Conservation (phyloP, 1,140 invertebrate genomes). For the Xylocopa sonorina region DNA sequence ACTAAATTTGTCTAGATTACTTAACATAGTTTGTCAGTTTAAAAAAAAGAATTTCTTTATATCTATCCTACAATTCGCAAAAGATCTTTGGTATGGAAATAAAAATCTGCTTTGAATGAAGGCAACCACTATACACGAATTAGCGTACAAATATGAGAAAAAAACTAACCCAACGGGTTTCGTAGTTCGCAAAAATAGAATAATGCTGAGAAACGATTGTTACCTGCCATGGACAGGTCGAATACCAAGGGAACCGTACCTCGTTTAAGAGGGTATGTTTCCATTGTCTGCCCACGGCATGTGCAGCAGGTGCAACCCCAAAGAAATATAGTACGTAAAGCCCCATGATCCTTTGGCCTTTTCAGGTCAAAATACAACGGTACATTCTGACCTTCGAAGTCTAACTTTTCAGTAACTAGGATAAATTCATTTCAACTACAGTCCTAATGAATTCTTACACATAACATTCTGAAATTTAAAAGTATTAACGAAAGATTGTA, state of each 20-base stretch:
- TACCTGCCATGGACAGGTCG: background rate
- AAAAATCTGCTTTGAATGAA: constrained; percentile 3
- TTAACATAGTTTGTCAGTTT: too few relatives aligned
- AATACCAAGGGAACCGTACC: background rate
- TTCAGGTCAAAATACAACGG: background rate
- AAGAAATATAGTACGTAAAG: background rate
- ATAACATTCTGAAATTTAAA: too few relatives aligned
- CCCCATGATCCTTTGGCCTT: background rate
- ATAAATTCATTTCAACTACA: background rate
- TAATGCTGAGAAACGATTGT: background rate
- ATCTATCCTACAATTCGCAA: background rate
- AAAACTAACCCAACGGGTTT: constrained; percentile 22
- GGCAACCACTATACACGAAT: background rate
- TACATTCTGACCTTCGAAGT: background rate
- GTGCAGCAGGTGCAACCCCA: background rate
- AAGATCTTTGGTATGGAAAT: background rate
- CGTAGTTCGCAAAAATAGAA: constrained; percentile 1
- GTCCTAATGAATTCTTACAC: too few relatives aligned
- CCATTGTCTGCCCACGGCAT: background rate
- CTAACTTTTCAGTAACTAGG: background rate
- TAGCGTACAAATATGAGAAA: background rate
- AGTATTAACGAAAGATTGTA: too few relatives aligned
- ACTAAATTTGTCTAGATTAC: too few relatives aligned
- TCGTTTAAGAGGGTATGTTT: background rate
- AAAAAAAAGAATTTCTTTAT: too few relatives aligned